phyloP scores from a whole-genome alignment of 35 echinoderm and acorn worm species.

The Ophioderma brevispina region DNA sequence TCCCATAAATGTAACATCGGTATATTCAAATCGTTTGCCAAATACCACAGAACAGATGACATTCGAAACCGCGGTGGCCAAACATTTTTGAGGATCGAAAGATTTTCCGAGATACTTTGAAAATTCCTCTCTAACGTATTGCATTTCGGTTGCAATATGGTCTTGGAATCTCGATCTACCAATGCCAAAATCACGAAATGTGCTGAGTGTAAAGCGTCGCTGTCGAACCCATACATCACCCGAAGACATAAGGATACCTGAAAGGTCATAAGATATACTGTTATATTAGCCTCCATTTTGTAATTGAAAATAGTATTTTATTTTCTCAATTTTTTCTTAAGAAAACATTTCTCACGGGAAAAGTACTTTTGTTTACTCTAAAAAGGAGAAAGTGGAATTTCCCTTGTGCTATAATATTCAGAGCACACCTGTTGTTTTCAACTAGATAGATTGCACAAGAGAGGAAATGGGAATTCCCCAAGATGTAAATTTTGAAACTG shows the following conservation, averaged over 20 bases:
- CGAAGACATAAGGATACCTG: background rate
- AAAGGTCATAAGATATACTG: too few species aligned
- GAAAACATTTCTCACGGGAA: too few species aligned
- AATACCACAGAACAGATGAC: conserved; percentile 1
- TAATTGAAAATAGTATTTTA: too few species aligned
- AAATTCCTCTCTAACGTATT: background rate
- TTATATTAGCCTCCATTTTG: too few species aligned
- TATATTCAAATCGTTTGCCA: background rate
- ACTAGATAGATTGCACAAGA: too few species aligned
- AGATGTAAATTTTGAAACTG: too few species aligned
- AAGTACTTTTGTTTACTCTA: too few species aligned
- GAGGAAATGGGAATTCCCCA: too few species aligned
- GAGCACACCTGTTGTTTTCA: too few species aligned
- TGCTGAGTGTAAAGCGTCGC: background rate
- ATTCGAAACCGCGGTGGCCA: background rate
- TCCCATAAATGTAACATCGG: background rate
- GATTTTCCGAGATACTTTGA: background rate
- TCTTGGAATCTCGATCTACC: background rate
- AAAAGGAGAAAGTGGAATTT: too few species aligned
- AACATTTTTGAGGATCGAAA: background rate
- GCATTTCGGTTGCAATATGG: background rate
- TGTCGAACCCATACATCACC: background rate
- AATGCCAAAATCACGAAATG: background rate
- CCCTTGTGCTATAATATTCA: too few species aligned
- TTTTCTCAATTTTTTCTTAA: too few species aligned